Conservation (phyloP, 2,797 vertebrate species). For the Acanthiza pusilla region DNA sequence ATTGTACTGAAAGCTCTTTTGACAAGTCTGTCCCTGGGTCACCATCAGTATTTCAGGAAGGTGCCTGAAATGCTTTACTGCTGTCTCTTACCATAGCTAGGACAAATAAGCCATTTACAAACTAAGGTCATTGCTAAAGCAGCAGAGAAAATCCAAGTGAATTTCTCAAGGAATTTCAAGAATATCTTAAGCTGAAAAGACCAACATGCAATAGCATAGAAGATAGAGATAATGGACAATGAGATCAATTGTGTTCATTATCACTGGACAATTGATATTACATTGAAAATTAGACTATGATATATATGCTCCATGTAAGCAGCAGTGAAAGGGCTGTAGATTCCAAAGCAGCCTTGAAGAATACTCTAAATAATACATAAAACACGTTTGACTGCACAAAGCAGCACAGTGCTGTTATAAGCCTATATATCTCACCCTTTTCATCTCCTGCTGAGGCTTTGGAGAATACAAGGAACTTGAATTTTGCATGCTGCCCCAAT, state of each 20-base stretch:
- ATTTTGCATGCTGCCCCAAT: background rate
- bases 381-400: background rate
- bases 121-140: background rate
- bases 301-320: background rate
- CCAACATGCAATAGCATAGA: background rate
- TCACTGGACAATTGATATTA: background rate
- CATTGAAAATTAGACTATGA: background rate
- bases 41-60: background rate
- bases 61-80: background rate
- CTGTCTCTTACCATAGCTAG: background rate
- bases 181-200: background rate
- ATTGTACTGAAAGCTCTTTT: background rate
- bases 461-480: background rate
- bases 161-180: background rate
- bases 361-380: background rate
- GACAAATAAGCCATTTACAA: conserved; percentile 19
- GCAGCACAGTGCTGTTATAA: background rate
- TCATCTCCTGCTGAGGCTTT: background rate
- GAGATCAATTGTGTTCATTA: background rate
- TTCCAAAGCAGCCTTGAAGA: background rate
- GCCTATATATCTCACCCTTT: background rate
- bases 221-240: background rate
- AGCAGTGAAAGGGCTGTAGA: background rate
- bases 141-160: background rate
- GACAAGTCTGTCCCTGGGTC: background rate